Percentiles rank a stretch among this genome's conserved stretches.
Conservation (phyloP, 2,113 vertebrate genomes). For the Urocitellus parryii region DNA sequence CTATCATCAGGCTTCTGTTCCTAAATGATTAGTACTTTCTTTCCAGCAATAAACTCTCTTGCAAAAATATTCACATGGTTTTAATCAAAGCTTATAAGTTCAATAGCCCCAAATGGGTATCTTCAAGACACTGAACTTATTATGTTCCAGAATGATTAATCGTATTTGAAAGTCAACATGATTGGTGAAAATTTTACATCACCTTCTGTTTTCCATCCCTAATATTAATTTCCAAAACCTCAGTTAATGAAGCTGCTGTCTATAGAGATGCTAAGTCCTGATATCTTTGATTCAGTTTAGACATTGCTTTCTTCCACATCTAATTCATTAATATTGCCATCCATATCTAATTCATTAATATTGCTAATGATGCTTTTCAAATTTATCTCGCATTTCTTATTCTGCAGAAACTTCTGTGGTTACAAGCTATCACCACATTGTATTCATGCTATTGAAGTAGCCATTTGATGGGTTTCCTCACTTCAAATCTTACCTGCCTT, state of each 20-base stretch:
- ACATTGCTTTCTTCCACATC: neutral
- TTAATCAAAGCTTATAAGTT: neutral
- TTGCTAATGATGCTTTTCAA: neutral
- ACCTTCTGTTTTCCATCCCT: neutral
- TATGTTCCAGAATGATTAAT: neutral
- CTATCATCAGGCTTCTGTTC: neutral
- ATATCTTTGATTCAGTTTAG: neutral
- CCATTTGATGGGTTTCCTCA: neutral
- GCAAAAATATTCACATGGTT: neutral
- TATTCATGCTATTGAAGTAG: neutral
- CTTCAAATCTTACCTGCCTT: neutral
- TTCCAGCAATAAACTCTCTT: neutral
- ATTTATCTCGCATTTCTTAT: neutral
- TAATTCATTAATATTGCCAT: neutral
- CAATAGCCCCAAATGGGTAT: neutral
- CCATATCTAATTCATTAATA: neutral
- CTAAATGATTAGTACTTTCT: neutral
- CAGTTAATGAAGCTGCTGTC: neutral
- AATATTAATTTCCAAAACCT: neutral
- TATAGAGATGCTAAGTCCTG: neutral
- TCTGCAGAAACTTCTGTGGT: neutral
- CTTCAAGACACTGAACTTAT: neutral
- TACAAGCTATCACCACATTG: neutral
- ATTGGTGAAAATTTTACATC: neutral
- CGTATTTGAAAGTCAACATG: neutral